Evolutionary conservation across 2,888 invertebrate genomes (phyloP).

Genomic region (Tanytarsus gracilentus): DNA sequence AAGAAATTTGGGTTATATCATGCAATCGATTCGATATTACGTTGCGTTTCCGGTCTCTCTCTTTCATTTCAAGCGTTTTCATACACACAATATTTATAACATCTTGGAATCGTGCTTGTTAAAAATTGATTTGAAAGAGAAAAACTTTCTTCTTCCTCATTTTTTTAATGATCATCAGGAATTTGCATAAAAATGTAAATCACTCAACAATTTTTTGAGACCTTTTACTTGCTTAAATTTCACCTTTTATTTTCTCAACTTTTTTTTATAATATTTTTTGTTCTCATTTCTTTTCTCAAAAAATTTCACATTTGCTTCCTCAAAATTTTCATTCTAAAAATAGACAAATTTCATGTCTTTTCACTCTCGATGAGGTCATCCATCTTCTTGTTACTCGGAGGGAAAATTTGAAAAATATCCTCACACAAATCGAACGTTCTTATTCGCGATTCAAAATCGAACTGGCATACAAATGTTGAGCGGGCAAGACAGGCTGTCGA

Average conservation of each 20-base stretch:
- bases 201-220: too few relatives aligned
- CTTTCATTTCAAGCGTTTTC: too few relatives aligned
- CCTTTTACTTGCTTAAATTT: too few relatives aligned
- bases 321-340: not conserved
- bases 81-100: too few relatives aligned
- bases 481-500: constrained; percentile 25
- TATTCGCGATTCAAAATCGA: constrained; percentile 26
- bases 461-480: constrained; percentile 1
- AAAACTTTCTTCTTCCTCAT: too few relatives aligned
- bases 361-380: constrained; percentile 25
- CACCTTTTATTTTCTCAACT: too few relatives aligned
- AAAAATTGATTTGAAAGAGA: too few relatives aligned
- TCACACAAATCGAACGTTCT: constrained; percentile 13
- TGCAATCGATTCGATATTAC: not conserved
- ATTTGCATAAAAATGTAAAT: constrained; percentile 7
- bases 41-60: constrained; percentile 18
- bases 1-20: not conserved
- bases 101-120: too few relatives aligned
- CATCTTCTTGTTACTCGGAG: not conserved
- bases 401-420: not conserved
- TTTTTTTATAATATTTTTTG: too few relatives aligned
- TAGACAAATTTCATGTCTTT: too few relatives aligned
- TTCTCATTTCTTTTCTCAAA: too few relatives aligned
- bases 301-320: not conserved
- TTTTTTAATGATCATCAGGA: not conserved